A percentile compares a stretch with the other conserved stretches of the same genome.
Conservation (phyloP, 1,140 invertebrate species). For the Rhagoletis pomonella region DNA sequence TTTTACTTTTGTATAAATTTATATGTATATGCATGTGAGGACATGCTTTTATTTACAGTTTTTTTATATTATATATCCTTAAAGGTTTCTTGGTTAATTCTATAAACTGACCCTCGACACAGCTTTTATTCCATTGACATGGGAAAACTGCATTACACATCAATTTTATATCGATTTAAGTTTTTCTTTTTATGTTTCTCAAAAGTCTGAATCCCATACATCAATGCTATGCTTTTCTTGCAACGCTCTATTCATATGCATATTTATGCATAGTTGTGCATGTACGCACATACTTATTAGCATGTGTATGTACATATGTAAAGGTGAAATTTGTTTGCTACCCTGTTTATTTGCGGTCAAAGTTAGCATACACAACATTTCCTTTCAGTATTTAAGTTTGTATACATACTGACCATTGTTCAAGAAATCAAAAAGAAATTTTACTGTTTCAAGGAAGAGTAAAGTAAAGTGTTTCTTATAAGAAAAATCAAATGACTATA, state of each 20-base stretch:
- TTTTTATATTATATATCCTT: not conserved
- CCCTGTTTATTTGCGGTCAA: constrained; percentile 31
- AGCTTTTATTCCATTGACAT: not conserved
- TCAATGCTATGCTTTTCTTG: not conserved
- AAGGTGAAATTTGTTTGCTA: not conserved
- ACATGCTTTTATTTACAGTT: not conserved
- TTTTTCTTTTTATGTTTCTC: not conserved
- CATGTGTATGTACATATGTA: not conserved
- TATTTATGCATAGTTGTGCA: not conserved
- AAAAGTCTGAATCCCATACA: not conserved
- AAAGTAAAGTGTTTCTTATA: not conserved
- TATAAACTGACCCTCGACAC: not conserved
- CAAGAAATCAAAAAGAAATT: constrained; percentile 29
- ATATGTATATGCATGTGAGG: not conserved
- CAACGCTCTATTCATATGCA: not conserved
- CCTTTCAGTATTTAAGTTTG: too few species aligned
- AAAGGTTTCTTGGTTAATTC: not conserved
- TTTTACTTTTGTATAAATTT: not conserved
- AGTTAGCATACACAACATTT: not conserved
- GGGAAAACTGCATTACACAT: not conserved
- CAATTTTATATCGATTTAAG: constrained; percentile 39
- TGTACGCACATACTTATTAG: not conserved
- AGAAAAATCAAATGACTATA: not conserved
- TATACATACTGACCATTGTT: not conserved
- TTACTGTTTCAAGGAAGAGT: not conserved